Base-by-base conservation (phyloP, 23 tunicate species). In the Aplidium turbinatum region DNA sequence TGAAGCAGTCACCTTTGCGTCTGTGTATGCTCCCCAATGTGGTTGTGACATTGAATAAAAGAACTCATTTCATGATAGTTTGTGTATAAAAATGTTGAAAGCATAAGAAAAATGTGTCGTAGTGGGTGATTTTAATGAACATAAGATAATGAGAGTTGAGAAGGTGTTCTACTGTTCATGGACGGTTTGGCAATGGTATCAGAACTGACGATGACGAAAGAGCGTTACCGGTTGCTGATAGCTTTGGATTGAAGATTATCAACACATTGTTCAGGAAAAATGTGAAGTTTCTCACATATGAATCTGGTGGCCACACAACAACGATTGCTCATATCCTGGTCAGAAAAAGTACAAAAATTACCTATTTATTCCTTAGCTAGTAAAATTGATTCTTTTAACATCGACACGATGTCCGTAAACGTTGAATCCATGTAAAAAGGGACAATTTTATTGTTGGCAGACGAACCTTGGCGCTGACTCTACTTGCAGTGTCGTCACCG, bases 391-490 rank as follows among this genome's bases (percentile, higher is more conserved):
- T n/a, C n/a, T n/a, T n/a, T n/a, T n/a, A n/a, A n/a, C n/a, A n/a
- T n/a, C n/a, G n/a, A n/a, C n/a, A n/a, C n/a, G n/a, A n/a, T n/a
- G n/a, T n/a, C n/a, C n/a, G n/a, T n/a, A n/a, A n/a, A n/a, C n/a
- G n/a, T n/a, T n/a, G n/a, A n/a, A n/a, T n/a, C n/a, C n/a, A n/a
- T n/a, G n/a, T n/a, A n/a, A n/a, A n/a, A n/a, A n/a, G n/a, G n/a
- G n/a, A n/a, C n/a, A n/a, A n/a, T n/a, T n/a, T n/a, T n/a, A n/a
- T n/a, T n/a, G n/a, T n/a, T n/a, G 50, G 13, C n/a, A 7, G 7
- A 55, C 31, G 29, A 23, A 72, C 78, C 56, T 70, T 77, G 46
- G 79, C 86, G 57, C 90, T 91, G 58, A 91, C 47, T 58, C 92
- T 51, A 57, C 86, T 84, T 23, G 47, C 63, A 29, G 77, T 92